phyloP scores from a whole-genome alignment of 92 coral and sea anemone species.

The Epizoanthus ramosus region DNA sequence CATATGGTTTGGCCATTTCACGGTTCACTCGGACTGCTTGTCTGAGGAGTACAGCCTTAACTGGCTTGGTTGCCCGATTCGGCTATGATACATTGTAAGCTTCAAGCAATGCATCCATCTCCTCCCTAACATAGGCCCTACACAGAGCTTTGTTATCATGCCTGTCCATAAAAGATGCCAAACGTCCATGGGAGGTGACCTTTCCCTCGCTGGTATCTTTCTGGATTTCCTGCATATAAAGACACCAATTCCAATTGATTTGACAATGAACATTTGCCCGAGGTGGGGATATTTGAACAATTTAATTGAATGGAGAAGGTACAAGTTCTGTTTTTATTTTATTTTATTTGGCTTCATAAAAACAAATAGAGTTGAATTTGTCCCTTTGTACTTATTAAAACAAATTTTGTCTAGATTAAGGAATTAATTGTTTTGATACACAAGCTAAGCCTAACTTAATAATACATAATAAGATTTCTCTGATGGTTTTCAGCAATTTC shows the following conservation, averaged over 20 bases:
- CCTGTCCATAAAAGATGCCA: background rate
- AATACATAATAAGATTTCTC: no score
- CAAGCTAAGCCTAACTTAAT: no score
- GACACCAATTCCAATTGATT: background rate
- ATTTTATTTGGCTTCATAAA: no score
- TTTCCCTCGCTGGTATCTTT: constrained; percentile 1
- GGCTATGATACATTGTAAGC: constrained; percentile 14
- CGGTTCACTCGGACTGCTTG: constrained; percentile 21
- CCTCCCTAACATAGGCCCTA: background rate
- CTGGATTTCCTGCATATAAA: constrained; percentile 42
- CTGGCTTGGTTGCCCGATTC: constrained; percentile 20
- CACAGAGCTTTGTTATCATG: constrained; percentile 18
- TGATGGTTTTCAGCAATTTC: no score
- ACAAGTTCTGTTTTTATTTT: no score
- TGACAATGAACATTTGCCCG: no score
- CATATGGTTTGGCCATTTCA: constrained; percentile 8
- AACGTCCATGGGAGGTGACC: background rate
- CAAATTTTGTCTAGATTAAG: no score
- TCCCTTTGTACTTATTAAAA: no score
- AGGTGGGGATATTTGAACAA: no score
- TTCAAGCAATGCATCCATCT: constrained; percentile 20
- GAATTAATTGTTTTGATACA: no score
- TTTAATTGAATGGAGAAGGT: no score
- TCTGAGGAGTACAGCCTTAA: constrained; percentile 17
- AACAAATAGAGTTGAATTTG: no score